Evolutionary conservation across 2,797 vertebrate species (phyloP).

Genomic region (Pagetopsis macropterus): DNA sequence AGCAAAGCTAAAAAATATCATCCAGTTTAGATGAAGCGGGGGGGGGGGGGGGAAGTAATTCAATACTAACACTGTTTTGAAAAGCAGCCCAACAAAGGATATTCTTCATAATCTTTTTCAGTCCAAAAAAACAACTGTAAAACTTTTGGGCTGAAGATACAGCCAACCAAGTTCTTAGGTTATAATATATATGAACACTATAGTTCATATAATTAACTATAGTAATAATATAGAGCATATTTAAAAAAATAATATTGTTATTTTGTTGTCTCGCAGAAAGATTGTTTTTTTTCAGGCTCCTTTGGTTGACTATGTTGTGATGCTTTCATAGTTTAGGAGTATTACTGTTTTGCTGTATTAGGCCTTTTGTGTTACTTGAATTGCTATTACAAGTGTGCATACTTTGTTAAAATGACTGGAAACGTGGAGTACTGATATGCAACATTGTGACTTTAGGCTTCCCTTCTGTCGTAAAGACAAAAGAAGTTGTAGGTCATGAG

Average conservation of each 20-base stretch:
- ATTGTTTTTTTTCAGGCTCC: not conserved
- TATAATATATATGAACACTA: too few relatives aligned
- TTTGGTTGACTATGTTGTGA: not conserved
- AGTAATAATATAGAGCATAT: too few relatives aligned
- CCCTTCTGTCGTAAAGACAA: conserved; percentile 12
- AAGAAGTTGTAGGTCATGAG: conserved; percentile 28
- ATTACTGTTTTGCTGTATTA: not conserved
- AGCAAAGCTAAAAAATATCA: conserved; percentile 6
- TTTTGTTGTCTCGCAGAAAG: not conserved
- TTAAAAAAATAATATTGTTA: not conserved
- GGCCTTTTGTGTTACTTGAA: conserved; percentile 9
- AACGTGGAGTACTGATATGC: not conserved
- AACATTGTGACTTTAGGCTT: conserved; percentile 11
- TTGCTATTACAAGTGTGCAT: not conserved
- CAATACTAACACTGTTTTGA: conserved; percentile 18
- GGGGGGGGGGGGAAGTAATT: too few relatives aligned
- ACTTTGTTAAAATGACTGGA: not conserved
- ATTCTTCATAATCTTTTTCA: conserved; percentile 11
- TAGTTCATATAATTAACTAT: too few relatives aligned
- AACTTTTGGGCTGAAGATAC: conserved; percentile 7
- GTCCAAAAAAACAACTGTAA: not conserved
- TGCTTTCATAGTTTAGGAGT: not conserved
- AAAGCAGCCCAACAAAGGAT: not conserved
- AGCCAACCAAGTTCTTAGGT: not conserved
- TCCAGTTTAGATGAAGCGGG: conserved; percentile 1